phyloP scores from a whole-genome alignment of 2,888 invertebrate genomes.

The Pheosia gnoma region DNA sequence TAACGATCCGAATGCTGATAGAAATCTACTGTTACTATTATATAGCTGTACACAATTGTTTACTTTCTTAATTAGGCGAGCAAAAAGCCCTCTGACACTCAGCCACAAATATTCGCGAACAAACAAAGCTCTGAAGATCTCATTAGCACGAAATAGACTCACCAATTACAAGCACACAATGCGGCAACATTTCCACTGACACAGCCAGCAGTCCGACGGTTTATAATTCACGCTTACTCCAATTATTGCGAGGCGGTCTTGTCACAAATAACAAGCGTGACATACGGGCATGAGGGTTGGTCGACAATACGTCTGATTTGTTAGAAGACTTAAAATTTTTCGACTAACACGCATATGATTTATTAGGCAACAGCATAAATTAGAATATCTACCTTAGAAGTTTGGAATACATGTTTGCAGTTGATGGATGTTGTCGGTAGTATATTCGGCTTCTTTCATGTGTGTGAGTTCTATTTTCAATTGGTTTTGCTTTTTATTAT shows the following conservation, averaged over 20 bases:
- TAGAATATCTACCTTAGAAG: too few relatives aligned
- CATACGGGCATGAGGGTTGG: conserved; percentile 36
- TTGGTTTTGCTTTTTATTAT: too few relatives aligned
- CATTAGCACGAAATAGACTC: conserved; percentile 44
- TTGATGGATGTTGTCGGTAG: too few relatives aligned
- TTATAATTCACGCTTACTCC: conserved; percentile 51
- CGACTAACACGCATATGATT: too few relatives aligned
- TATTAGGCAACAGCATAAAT: too few relatives aligned
- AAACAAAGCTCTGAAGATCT: conserved; percentile 11
- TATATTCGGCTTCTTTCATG: too few relatives aligned
- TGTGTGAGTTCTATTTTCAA: too few relatives aligned
- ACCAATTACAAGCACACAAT: conserved; percentile 55
- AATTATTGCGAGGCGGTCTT: conserved; percentile 49
- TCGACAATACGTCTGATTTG: conserved; percentile 12
- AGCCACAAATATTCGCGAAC: conserved; percentile 1
- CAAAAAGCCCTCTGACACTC: conserved; percentile 1
- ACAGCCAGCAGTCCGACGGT: conserved; percentile 35
- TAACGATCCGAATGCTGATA: too few relatives aligned
- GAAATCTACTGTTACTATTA: too few relatives aligned
- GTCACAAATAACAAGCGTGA: conserved; percentile 51
- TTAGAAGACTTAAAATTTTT: neutral
- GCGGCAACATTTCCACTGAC: conserved; percentile 48
- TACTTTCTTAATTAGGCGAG: neutral
- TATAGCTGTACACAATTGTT: neutral
- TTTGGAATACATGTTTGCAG: too few relatives aligned